Conservation (phyloP, 2,113 vertebrate genomes). For the Columbina picui region DNA sequence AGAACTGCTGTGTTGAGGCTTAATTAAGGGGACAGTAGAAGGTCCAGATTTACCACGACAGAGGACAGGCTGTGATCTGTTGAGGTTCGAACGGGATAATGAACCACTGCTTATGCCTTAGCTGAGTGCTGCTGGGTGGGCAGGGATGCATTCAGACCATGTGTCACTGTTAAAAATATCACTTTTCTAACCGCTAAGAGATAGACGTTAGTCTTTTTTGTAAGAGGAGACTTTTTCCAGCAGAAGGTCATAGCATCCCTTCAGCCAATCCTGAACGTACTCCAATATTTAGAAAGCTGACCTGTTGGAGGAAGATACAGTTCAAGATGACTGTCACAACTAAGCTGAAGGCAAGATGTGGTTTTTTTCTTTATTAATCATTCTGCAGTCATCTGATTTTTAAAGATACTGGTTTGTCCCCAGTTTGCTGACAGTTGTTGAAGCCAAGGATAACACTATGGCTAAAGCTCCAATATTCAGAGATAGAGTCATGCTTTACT, state of each 20-base stretch:
- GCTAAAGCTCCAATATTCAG: conserved; percentile 36
- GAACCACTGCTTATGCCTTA: neutral
- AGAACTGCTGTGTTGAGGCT: neutral
- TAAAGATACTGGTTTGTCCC: conserved; percentile 20
- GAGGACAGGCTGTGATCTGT: neutral
- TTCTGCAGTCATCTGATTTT: neutral
- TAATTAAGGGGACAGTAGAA: neutral
- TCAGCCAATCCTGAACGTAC: neutral
- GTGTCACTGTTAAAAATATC: neutral
- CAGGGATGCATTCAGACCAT: neutral
- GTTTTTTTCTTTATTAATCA: neutral
- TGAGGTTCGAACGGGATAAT: neutral
- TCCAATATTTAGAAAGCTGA: neutral
- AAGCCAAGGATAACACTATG: conserved; percentile 48
- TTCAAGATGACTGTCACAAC: neutral
- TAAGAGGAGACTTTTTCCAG: neutral
- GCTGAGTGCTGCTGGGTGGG: neutral
- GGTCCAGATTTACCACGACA: neutral
- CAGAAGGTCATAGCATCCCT: neutral
- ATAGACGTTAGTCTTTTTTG: neutral
- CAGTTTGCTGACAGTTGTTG: neutral
- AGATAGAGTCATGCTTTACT: conserved; percentile 19
- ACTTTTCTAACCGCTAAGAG: neutral
- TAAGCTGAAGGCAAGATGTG: neutral
- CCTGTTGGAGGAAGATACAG: neutral